Conservation (phyloP, 2,888 invertebrate species). For the Phytoseiulus persimilis region DNA sequence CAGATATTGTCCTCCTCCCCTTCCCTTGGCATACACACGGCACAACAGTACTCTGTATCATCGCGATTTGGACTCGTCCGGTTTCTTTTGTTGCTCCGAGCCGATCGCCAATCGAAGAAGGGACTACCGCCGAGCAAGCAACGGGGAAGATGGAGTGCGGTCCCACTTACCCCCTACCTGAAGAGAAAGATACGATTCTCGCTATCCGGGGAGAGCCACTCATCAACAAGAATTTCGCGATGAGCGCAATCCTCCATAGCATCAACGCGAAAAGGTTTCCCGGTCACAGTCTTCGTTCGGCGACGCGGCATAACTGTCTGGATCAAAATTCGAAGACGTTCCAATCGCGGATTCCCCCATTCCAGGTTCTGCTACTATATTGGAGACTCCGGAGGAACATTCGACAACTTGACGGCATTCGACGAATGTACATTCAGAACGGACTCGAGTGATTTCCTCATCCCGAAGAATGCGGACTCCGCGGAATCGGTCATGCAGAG, state of each 20-base stretch:
- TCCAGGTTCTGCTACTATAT: constrained; percentile 20
- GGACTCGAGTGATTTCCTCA: not conserved
- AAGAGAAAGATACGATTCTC: not conserved
- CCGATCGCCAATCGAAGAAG: too few species aligned
- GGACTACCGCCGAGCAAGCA: too few species aligned
- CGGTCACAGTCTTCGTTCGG: too few species aligned
- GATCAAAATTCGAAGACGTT: not conserved
- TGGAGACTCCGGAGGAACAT: not conserved
- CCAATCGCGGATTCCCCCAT: not conserved
- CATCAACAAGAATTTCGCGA: constrained; percentile 14
- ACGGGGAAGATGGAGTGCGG: not conserved
- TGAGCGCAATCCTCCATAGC: constrained; percentile 21
- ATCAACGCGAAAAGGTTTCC: not conserved
- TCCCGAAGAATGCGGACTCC: not conserved
- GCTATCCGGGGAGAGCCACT: not conserved
- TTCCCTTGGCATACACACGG: too few species aligned
- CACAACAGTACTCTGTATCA: too few species aligned
- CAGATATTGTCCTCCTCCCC: too few species aligned
- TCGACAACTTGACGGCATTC: not conserved
- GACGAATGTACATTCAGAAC: not conserved
- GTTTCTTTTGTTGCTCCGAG: too few species aligned
- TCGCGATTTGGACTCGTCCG: too few species aligned
- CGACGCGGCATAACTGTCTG: too few species aligned
- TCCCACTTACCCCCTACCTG: not conserved
- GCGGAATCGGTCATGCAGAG: not conserved